Base-by-base conservation (phyloP, 2,888 invertebrate species). In the Volucella zonaria region DNA sequence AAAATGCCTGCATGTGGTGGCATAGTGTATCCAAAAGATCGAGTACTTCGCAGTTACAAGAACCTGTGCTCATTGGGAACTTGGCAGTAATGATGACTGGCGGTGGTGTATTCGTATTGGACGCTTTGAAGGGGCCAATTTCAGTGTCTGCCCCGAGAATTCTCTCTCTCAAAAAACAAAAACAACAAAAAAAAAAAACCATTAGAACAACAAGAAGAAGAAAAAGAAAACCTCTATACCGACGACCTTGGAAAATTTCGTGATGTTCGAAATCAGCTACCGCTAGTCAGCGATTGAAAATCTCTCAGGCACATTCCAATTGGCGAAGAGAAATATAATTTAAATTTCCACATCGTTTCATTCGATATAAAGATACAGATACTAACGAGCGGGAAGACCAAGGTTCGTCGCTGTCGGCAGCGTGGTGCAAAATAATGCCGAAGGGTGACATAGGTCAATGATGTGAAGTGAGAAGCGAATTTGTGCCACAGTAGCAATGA, bases 201-300 rank as follows among this genome's bases (percentile, higher is more conserved):
- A 31, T 31, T 31, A 31, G 31, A 31, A 31, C 31, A 31, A 31
- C 31, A 31, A 31, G 0, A 31, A 31, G 6, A 31, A 31, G 31
- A 31, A 31, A 31, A 31, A 31, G 6, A 31, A 56, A 42, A 38
- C n/a, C 62, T 56, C 45, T 43, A 43, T 11, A 51, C 15, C 40
- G 52, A 71, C 81, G 85, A 85, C 85, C 85, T 85, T 85, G 85
- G 68, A 10, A 68, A 61, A 66, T 76, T 80, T 71, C 76, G 76
- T 85, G 83, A 83, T 83, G 79, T 56, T 47, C 73, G 66, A 49
- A 75, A 54, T 9, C 49, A 64, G 59, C 59, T 54, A 62, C 49
- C 14, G 23, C 67, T 38, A 58, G 59, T 43, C 14, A 62, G 62
- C 40, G 54, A 61, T 56, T 3, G 49, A 43, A 78, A 56, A 51